Conservation (phyloP, 2,113 vertebrate genomes). For the Prionailurus bengalensis region DNA sequence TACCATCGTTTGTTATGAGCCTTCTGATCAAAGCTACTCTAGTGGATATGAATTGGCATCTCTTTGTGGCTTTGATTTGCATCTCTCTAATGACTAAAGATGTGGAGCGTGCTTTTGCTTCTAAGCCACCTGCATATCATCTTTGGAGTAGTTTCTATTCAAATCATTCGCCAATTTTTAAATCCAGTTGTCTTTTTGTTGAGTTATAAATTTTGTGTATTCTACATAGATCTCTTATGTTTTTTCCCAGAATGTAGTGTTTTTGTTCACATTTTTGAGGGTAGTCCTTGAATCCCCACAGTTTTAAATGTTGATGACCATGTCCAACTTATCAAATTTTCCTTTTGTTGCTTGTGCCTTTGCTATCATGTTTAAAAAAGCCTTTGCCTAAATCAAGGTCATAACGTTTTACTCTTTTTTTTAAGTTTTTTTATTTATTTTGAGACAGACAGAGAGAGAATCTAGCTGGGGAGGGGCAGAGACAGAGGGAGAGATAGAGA, state of each 20-base stretch:
- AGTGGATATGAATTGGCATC: neutral
- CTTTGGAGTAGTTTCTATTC: neutral
- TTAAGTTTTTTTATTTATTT: no score
- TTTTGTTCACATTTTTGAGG: neutral
- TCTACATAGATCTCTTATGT: neutral
- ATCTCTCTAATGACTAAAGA: neutral
- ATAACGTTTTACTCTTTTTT: neutral
- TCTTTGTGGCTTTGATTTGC: neutral
- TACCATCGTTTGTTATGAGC: neutral
- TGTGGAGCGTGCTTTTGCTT: neutral
- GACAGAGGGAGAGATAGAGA: no score
- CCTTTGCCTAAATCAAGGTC: neutral
- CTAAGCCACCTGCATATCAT: neutral
- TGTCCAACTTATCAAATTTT: neutral
- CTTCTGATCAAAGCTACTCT: neutral
- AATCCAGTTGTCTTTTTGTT: neutral
- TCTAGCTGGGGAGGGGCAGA: no score
- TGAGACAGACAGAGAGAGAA: no score
- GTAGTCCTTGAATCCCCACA: neutral
- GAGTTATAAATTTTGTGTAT: neutral
- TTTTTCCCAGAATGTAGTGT: neutral
- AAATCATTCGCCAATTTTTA: neutral
- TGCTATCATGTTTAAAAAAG: neutral
- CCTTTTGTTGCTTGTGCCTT: neutral
- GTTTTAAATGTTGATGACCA: neutral